Conservation (phyloP, 2,113 vertebrate genomes). For the Lonchura striata region DNA sequence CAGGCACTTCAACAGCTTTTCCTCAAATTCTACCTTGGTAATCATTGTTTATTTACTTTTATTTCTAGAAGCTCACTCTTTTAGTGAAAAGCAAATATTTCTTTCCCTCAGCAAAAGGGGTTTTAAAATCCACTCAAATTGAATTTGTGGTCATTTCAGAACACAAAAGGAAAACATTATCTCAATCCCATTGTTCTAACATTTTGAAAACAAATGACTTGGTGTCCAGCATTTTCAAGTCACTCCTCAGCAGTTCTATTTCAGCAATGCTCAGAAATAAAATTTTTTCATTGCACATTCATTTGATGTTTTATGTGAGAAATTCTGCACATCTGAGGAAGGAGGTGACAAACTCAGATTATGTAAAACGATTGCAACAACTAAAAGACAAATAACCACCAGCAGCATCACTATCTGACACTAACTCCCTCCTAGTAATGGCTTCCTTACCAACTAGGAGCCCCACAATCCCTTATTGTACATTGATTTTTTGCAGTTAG, state of each 20-base stretch:
- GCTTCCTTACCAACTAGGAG: not conserved
- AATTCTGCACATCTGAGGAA: not conserved
- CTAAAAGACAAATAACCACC: not conserved
- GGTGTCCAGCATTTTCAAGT: not conserved
- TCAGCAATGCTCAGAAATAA: not conserved
- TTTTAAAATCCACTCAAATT: not conserved
- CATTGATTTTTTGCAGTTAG: not conserved
- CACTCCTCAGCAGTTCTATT: not conserved
- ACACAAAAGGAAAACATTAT: not conserved
- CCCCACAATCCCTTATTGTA: not conserved
- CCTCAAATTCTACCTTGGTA: not conserved
- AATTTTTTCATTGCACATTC: not conserved
- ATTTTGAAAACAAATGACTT: not conserved
- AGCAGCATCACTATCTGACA: not conserved
- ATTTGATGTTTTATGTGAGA: not conserved
- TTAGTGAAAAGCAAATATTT: not conserved
- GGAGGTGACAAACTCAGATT: not conserved
- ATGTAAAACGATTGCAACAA: constrained; percentile 22
- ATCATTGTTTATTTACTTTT: not conserved
- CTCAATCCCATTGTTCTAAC: not conserved
- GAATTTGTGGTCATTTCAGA: not conserved
- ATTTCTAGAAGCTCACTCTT: not conserved
- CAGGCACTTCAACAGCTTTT: not conserved
- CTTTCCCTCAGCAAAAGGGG: not conserved
- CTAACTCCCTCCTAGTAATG: constrained; percentile 9